Base-by-base conservation (phyloP, 2,113 vertebrate species). In the Podarcis cretensis region DNA sequence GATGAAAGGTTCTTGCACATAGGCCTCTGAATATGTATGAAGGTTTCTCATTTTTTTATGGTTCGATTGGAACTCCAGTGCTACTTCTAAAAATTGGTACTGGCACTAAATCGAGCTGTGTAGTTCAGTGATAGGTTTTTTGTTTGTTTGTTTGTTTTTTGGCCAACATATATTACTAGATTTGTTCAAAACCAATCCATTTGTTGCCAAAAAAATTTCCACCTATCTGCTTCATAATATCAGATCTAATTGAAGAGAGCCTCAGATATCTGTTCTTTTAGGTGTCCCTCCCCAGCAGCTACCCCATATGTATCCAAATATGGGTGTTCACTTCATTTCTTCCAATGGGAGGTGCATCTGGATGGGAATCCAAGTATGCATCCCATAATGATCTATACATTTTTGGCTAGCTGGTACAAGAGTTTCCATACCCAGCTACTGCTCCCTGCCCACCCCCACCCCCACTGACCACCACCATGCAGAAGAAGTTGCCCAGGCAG, bases 1-100 rank as follows among this genome's bases (percentile, higher is more conserved):
- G 71, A 0, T 6, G 3, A 0, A 0, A 54, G 25, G 25, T 12
- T 0, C 35, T 86, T 88, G 32, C 5, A 1, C 37, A 4, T 0
- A 1, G 0, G 12, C 14, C 0, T 66, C 0, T 89, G 69, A 63
- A 87, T 83, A 82, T n/a, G 12, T 32, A 27, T 40, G 23, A 3
- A 66, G 13, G 14, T 43, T 3, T 16, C 54, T 82, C 30, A 18
- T 18, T 59, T 65, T 65, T 65, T 30, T 57, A 74, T 30, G 54
- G 54, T 27, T 83, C 27, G 13, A 30, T 32, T 54, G 12, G 40
- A 69, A 5, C 48, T 37, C 48, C 43, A 6, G 30, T 37, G 20
- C 32, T 63, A 14, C 32, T 75, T 40, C 32, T 10, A 59, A 32
- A 86, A 54, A 69, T 6, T 35, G 48, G 27, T 54, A n/a, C 1